phyloP scores from a whole-genome alignment of 2,113 vertebrate genomes.

The Saguinus midas region DNA sequence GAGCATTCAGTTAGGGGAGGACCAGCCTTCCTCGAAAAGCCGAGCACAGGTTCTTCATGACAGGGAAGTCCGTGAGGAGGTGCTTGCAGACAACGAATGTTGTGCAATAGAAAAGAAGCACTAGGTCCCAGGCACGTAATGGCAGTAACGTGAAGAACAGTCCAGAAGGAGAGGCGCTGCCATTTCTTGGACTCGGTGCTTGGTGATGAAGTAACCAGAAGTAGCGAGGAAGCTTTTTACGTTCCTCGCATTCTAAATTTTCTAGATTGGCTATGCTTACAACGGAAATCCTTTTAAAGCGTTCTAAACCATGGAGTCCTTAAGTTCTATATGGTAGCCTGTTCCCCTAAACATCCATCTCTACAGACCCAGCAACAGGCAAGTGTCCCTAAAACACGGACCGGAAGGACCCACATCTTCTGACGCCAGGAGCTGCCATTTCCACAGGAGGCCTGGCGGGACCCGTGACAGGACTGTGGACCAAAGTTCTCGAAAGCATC shows the following conservation, averaged over 20 bases:
- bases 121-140: rapidly evolving
- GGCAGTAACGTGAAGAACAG: rapidly evolving
- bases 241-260: background rate
- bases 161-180: too few relatives aligned
- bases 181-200: rapidly evolving
- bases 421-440: rapidly evolving
- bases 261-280: background rate
- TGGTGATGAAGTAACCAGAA: rapidly evolving
- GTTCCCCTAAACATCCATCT: rapidly evolving
- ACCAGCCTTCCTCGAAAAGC: too few relatives aligned
- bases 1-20: background rate
- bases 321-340: background rate
- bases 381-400: rapidly evolving
- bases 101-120: background rate
- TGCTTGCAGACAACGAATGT: background rate
- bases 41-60: background rate
- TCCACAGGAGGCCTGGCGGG: rapidly evolving
- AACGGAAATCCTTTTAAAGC: background rate
- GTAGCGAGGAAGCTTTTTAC: background rate
- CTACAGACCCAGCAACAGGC: rapidly evolving
- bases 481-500: background rate
- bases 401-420: too few relatives aligned
- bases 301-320: too few relatives aligned
- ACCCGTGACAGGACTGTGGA: background rate
- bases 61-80: background rate